These are phyloP conservation scores for Vollenhovia emeryi DNA, from an alignment of 1,140 invertebrate genomes.

Conservation along the genomic window DNA sequence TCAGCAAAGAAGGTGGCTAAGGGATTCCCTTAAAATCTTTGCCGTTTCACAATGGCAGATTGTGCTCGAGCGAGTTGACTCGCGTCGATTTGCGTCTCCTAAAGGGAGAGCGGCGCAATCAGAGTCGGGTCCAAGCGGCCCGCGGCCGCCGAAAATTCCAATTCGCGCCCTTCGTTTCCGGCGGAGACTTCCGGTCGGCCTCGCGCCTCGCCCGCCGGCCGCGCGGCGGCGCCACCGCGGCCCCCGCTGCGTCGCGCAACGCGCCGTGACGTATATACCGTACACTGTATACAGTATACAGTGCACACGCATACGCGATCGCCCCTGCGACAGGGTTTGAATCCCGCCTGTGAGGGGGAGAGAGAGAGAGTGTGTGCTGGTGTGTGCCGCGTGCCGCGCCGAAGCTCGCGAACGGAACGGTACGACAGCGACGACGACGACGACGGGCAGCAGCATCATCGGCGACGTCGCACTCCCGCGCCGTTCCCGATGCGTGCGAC, in stretches of 20 bases:
- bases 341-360: too few relatives aligned
- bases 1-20: too few relatives aligned
- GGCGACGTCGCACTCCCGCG: background rate
- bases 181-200: background rate
- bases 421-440: background rate
- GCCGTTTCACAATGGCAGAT: too few relatives aligned
- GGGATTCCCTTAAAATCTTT: too few relatives aligned
- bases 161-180: background rate
- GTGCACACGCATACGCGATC: constrained; percentile 40
- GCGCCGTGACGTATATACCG: background rate
- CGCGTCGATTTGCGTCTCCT: too few relatives aligned
- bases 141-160: too few relatives aligned
- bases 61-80: too few relatives aligned
- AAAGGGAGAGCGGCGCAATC: too few relatives aligned
- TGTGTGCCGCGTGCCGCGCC: constrained; percentile 6
- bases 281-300: too few relatives aligned
- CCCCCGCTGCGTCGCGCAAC: background rate
- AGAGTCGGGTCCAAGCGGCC: too few relatives aligned
- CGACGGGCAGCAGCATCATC: background rate
- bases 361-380: background rate
- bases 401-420: background rate
- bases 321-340: constrained; percentile 70
- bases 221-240: background rate
- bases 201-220: background rate
- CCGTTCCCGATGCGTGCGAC: background rate